These are phyloP conservation scores for Platygyra sinensis DNA, from an alignment of 64 coral and sea anemone species.

Conservation along the genomic window DNA sequence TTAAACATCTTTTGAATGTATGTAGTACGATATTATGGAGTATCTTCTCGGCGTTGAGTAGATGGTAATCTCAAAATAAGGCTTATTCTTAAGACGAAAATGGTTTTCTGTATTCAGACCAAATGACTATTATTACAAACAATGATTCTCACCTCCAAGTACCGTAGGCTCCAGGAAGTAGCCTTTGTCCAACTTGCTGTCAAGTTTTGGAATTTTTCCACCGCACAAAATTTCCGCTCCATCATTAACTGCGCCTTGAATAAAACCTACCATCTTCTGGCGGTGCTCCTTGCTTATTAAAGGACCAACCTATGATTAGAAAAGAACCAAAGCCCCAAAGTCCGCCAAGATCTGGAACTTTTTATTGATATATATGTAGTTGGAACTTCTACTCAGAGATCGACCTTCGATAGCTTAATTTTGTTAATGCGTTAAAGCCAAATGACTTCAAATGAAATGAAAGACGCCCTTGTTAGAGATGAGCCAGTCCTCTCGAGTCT, in stretches of 20 bases:
- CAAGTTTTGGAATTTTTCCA: slow-evolving; percentile 54
- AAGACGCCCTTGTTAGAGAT: too few relatives aligned
- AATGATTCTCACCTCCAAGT: slow-evolving; percentile 44
- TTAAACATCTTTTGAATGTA: neutral
- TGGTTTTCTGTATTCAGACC: too few relatives aligned
- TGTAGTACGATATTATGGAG: too few relatives aligned
- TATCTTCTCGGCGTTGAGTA: too few relatives aligned
- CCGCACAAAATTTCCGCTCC: slow-evolving; percentile 45
- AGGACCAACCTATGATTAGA: slow-evolving; percentile 30
- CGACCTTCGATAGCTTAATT: too few relatives aligned
- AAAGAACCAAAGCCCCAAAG: neutral
- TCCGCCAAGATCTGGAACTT: too few relatives aligned
- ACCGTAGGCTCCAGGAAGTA: slow-evolving; percentile 58
- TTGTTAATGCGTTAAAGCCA: neutral
- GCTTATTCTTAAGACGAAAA: too few relatives aligned
- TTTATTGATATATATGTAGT: too few relatives aligned
- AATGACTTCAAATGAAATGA: neutral
- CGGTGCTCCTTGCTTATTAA: slow-evolving; percentile 56
- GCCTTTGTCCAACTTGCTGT: slow-evolving; percentile 60
- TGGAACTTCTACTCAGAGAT: too few relatives aligned
- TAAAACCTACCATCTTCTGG: slow-evolving; percentile 23
- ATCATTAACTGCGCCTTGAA: slow-evolving; percentile 67
- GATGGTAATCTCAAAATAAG: too few relatives aligned
- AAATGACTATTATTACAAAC: too few relatives aligned
- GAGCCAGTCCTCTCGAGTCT: too few relatives aligned